Evolutionary conservation across 2,888 invertebrate genomes (phyloP).

Genomic region (Cosmorhoe ocellata): DNA sequence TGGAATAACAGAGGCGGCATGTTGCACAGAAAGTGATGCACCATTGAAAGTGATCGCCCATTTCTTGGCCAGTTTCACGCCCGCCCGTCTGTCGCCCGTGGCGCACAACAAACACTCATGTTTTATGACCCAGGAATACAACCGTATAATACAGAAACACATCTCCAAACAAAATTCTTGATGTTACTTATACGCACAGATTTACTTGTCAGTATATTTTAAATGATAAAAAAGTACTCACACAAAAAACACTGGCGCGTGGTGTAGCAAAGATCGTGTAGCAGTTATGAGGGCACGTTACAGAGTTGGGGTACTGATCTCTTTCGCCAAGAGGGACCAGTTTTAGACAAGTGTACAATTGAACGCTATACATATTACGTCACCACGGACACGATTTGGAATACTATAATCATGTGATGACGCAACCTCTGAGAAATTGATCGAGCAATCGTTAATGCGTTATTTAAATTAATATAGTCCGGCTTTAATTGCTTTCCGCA

Average conservation of each 20-base stretch:
- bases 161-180: conserved; percentile 4
- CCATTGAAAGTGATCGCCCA: conserved; percentile 53
- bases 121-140: conserved; percentile 35
- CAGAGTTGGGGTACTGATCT: neutral
- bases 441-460: conserved; percentile 24
- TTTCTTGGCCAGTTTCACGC: conserved; percentile 36
- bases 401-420: conserved; percentile 26
- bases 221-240: too few relatives aligned
- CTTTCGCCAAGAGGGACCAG: conserved; percentile 19
- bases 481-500: conserved; percentile 32
- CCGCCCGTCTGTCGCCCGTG: conserved; percentile 38
- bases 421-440: conserved; percentile 33
- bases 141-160: conserved; percentile 14
- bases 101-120: conserved; percentile 38
- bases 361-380: conserved; percentile 25
- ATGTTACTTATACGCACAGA: too few relatives aligned
- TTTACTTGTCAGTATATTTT: too few relatives aligned
- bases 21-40: conserved; percentile 53
- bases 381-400: conserved; percentile 30
- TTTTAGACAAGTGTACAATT: conserved; percentile 27
- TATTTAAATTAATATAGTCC: conserved; percentile 35
- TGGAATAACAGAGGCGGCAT: conserved; percentile 21
- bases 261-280: neutral
- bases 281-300: neutral
- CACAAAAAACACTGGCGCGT: neutral